Evolutionary conservation across 2,888 invertebrate genomes (phyloP).

Genomic region (Prenolepis imparis): DNA sequence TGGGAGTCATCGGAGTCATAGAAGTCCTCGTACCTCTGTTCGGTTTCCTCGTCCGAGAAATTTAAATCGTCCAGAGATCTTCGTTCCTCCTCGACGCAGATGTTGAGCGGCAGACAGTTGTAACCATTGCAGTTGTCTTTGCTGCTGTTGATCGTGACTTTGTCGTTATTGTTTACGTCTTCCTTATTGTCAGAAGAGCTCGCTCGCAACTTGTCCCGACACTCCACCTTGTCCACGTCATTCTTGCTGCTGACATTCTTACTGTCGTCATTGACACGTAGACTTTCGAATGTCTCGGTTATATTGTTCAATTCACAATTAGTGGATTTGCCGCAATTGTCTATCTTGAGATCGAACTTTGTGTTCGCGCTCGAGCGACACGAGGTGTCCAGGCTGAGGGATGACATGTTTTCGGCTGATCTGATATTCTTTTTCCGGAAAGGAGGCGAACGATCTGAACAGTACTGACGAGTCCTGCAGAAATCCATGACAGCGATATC

Average conservation of each 20-base stretch:
- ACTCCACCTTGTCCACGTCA: conserved; percentile 9
- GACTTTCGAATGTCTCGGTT: conserved; percentile 70
- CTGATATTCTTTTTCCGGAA: conserved; percentile 36
- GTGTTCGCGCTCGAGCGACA: conserved; percentile 33
- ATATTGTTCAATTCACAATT: conserved; percentile 70
- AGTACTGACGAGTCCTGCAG: too few relatives aligned
- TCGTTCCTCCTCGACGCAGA: conserved; percentile 1
- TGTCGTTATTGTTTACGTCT: conserved; percentile 36
- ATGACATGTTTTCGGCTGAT: conserved; percentile 60
- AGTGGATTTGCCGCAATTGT: conserved; percentile 42
- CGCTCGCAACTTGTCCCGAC: conserved; percentile 3
- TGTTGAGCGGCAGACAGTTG: conserved; percentile 1
- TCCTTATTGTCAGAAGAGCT: neutral
- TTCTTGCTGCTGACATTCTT: conserved; percentile 14
- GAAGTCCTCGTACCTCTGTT: conserved; percentile 55
- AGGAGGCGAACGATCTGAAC: conserved; percentile 9
- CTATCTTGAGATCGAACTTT: conserved; percentile 26
- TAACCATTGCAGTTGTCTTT: conserved; percentile 7
- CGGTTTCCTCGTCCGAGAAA: neutral
- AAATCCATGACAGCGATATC: too few relatives aligned
- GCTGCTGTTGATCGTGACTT: conserved; percentile 19
- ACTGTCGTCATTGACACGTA: neutral
- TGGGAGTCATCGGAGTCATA: conserved; percentile 62
- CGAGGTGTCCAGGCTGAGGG: conserved; percentile 21
- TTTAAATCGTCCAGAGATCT: neutral